Evolutionary conservation across 2,888 invertebrate species (phyloP).

Genomic region (Zaprionus bogoriensis): DNA sequence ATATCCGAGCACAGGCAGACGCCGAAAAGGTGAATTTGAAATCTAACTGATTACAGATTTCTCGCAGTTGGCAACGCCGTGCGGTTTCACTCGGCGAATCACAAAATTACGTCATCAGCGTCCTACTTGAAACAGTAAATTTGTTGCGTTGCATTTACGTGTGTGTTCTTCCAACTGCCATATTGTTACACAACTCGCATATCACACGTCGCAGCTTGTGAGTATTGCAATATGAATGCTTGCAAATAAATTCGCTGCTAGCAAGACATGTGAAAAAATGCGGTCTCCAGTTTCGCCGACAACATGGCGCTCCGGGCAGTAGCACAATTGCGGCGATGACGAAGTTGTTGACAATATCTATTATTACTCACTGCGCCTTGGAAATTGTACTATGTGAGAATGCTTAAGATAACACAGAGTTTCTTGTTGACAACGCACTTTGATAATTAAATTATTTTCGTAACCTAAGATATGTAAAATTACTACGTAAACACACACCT

Average conservation of each 20-base stretch:
- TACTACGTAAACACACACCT: conserved; percentile 60
- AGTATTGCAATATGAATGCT: conserved; percentile 4
- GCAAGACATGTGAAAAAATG: conserved; percentile 44
- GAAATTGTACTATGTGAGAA: not conserved
- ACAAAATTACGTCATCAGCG: conserved; percentile 75
- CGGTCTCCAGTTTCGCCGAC: conserved; percentile 45
- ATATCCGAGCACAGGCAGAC: conserved; percentile 43
- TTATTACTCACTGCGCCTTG: conserved; percentile 60
- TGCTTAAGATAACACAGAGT: conserved; percentile 5
- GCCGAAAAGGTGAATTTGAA: conserved; percentile 37
- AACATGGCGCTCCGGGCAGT: conserved; percentile 45
- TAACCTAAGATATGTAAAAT: conserved; percentile 42
- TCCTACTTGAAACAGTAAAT: conserved; percentile 56
- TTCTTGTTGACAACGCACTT: conserved; percentile 11
- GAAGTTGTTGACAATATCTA: conserved; percentile 6
- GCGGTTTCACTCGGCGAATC: conserved; percentile 43
- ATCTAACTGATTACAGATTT: conserved; percentile 41
- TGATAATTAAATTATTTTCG: conserved; percentile 28
- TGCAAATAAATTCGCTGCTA: conserved; percentile 11
- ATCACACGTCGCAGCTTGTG: not conserved
- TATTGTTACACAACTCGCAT: conserved; percentile 8
- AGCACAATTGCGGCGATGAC: conserved; percentile 15
- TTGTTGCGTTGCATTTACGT: conserved; percentile 3
- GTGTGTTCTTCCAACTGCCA: not conserved
- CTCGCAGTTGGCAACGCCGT: conserved; percentile 52